Evolutionary conservation across 1,140 invertebrate species (phyloP), one percentile per base, ranked within the genome.

Genomic region (Tachypleus tridentatus): DNA sequence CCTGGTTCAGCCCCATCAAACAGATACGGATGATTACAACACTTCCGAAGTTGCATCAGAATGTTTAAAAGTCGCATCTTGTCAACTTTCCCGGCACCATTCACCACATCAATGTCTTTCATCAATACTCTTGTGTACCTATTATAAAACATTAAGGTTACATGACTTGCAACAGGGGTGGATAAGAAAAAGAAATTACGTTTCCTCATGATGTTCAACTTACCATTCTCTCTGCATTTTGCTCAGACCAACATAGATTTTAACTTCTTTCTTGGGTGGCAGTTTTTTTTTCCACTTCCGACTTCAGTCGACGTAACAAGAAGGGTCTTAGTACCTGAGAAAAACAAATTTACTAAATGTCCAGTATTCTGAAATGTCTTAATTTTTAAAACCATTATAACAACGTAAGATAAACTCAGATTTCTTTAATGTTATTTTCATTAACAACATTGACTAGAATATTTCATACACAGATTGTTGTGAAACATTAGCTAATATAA

Each of bases 201-300:
- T 65, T 48, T 59, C 3, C 8, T 8, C 52, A 58, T n/a, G 7
- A 53, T 57, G 70, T 60, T 49, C 49, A 49, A 60, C 70, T 67
- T 72, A 96, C 95, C 94, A 98, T 78, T 99, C 97, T 65, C 97
- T 80, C 76, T 99, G 97, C 94, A 99, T 97, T 81, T 98, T 98
- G 74, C 93, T 97, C 8, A 99, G 79, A 5, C 96, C 96, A 60
- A 85, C 77, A 73, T 82, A 85, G 51, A 85, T 89, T 79, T 99
- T 99, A 0, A 96, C 82, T 80, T 99, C 97, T 74, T 98, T 98
- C 74, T 99, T 99, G 0, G 97, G 97, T 72, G 94, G 88, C 1
- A 99, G 78, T 66, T 85, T 85, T 74, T n/a, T 98, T 98, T 75
- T 99, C 97, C 29, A 99, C 97, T 76, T 99, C 97, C 3, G 94